Percentiles rank a stretch among this genome's conserved stretches.
phyloP scores from a whole-genome alignment of 2,797 vertebrate species.

The Malurus splendens region DNA sequence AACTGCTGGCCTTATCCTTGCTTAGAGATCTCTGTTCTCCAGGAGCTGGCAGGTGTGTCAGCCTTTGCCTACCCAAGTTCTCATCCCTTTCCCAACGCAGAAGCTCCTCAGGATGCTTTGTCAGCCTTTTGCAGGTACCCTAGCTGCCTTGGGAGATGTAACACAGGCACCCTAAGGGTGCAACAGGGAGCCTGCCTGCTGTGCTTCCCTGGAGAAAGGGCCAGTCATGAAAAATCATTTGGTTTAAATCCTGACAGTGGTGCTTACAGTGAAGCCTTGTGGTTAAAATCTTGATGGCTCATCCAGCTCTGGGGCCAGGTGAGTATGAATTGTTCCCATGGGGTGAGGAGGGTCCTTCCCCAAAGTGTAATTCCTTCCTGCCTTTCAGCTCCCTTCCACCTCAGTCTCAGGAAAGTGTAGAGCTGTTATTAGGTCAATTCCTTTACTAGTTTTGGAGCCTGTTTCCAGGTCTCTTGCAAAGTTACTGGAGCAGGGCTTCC shows the following conservation, averaged over 20 bases:
- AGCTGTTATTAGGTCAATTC: background rate
- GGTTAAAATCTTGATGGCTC: background rate
- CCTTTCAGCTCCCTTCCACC: background rate
- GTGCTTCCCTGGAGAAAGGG: background rate
- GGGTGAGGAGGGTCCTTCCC: background rate
- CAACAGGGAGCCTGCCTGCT: background rate
- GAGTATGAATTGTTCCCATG: accelerated
- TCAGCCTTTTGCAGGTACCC: background rate
- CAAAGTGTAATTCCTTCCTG: background rate
- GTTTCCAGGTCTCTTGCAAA: background rate
- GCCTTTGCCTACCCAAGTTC: background rate
- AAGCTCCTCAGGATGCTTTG: background rate
- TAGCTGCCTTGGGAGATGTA: background rate
- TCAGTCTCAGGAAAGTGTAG: background rate
- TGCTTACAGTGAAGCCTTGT: background rate
- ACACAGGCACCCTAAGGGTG: background rate
- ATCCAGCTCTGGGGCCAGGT: background rate
- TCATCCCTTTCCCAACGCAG: background rate
- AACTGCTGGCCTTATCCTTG: background rate
- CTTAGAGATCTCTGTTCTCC: background rate
- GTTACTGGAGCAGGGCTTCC: background rate
- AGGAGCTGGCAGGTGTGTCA: background rate
- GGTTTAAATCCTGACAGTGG: background rate
- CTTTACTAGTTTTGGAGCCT: background rate
- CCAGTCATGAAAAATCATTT: background rate